phyloP scores from a whole-genome alignment of 2,797 vertebrate genomes.

The Coluber constrictor region DNA sequence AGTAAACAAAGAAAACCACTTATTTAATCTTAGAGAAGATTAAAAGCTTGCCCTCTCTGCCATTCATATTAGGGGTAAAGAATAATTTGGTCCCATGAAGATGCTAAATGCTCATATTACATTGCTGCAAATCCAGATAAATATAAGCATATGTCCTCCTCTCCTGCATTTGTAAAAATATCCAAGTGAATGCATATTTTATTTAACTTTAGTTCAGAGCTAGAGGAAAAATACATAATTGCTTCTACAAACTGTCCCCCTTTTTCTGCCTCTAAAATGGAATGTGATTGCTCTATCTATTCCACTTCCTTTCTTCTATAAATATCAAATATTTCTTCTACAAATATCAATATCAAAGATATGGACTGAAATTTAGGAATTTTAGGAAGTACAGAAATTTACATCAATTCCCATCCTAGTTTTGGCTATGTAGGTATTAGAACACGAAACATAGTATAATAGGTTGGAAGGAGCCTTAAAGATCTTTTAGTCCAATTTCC shows the following conservation, averaged over 20 bases:
- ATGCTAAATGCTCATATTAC: background rate
- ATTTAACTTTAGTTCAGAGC: background rate
- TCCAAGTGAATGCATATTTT: background rate
- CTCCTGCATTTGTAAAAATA: background rate
- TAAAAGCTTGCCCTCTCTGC: background rate
- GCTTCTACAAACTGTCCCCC: background rate
- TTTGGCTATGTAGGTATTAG: background rate
- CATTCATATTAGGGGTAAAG: background rate
- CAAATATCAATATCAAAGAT: background rate
- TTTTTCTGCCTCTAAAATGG: no score
- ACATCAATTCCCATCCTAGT: background rate
- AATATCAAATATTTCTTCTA: no score
- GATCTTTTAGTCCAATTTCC: background rate
- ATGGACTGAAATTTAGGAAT: background rate
- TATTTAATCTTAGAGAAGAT: background rate
- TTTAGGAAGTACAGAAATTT: background rate
- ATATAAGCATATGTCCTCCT: background rate
- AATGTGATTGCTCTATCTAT: background rate
- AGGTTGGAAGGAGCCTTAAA: background rate
- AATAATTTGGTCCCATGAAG: background rate
- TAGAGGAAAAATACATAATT: background rate
- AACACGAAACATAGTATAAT: background rate
- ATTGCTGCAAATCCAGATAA: background rate
- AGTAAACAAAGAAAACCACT: background rate
- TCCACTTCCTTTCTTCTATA: background rate